Evolutionary conservation across 1,140 invertebrate species (phyloP).

Genomic region (Epicauta chinensis): DNA sequence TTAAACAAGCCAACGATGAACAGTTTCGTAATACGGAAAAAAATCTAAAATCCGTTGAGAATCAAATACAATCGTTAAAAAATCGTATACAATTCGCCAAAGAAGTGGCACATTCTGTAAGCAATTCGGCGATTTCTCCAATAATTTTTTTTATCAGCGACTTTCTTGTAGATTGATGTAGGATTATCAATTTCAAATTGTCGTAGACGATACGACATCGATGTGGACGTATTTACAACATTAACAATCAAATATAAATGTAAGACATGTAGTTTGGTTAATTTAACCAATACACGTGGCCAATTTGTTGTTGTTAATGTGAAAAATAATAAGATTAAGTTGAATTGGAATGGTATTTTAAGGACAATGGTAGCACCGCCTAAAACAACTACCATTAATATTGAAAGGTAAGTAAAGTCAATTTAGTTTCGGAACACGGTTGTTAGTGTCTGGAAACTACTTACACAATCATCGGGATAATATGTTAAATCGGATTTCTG

Average conservation of each 20-base stretch:
- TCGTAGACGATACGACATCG: conserved; percentile 62
- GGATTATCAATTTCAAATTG: conserved; percentile 53
- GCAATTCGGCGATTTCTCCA: conserved; percentile 23
- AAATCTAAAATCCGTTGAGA: conserved; percentile 5
- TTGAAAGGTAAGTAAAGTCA: too few species aligned
- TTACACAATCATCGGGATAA: too few species aligned
- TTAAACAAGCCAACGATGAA: conserved; percentile 1
- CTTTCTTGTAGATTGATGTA: conserved; percentile 25
- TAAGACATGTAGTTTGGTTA: conserved; percentile 18
- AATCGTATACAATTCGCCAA: conserved; percentile 69
- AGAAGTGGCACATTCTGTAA: conserved; percentile 74
- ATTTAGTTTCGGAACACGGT: too few species aligned
- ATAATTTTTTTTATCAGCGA: not conserved
- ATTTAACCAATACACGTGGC: conserved; percentile 13
- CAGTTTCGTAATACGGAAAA: conserved; percentile 4
- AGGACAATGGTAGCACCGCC: too few species aligned
- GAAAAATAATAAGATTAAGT: not conserved
- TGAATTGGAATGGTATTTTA: too few species aligned
- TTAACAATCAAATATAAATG: conserved; percentile 28
- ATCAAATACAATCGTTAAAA: conserved; percentile 54
- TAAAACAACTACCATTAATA: too few species aligned
- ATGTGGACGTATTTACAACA: conserved; percentile 21
- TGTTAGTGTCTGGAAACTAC: too few species aligned
- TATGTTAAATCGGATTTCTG: too few species aligned
- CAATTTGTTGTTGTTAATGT: conserved; percentile 4